Evolutionary conservation across 2,888 invertebrate genomes (phyloP).

Genomic region (Conus canariensis): DNA sequence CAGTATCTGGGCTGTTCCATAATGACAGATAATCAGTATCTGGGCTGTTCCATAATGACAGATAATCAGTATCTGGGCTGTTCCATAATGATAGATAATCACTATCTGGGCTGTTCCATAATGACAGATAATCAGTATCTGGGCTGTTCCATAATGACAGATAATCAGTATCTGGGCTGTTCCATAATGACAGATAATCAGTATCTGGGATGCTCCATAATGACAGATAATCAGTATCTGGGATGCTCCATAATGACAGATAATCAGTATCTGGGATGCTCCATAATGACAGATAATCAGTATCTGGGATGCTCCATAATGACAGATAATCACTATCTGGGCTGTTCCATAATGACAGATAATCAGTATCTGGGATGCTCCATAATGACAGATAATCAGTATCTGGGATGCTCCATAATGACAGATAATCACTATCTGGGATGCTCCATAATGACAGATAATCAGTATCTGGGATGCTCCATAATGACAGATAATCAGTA

Average conservation of each 20-base stretch:
- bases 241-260: neutral
- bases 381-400: too few relatives aligned
- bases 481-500: neutral
- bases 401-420: too few relatives aligned
- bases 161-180: too few relatives aligned
- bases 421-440: too few relatives aligned
- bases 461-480: too few relatives aligned
- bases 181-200: too few relatives aligned
- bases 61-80: neutral
- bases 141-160: too few relatives aligned
- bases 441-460: neutral
- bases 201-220: neutral
- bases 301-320: neutral
- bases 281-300: neutral
- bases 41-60: neutral
- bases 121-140: too few relatives aligned
- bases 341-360: too few relatives aligned
- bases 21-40: too few relatives aligned
- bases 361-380: too few relatives aligned
- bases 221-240: neutral
- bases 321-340: too few relatives aligned
- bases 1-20: neutral
- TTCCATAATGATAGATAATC: neutral
- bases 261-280: neutral
- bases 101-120: neutral